Evolutionary conservation across 2,113 vertebrate species (phyloP), one percentile per base, ranked within the genome.

Genomic region (Catagonus wagneri): DNA sequence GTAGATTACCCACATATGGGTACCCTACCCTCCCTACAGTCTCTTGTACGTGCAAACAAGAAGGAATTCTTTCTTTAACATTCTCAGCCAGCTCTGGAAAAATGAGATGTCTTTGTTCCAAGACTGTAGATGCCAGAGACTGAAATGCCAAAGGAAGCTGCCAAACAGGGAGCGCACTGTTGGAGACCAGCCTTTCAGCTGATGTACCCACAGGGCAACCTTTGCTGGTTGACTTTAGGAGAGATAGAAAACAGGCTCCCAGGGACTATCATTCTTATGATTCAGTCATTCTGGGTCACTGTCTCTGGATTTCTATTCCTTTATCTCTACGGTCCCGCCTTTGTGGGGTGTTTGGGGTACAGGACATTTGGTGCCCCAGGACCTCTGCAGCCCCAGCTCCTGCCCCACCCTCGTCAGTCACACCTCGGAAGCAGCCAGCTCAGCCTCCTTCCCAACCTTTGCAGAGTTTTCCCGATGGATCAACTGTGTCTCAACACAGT

Each of bases 31-130:
- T 95, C 50, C 60, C 92, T 61, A n/a, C 23, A 56, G 27, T 2
- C 2, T 52, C 56, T 83, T 15, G 3, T 90, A 89, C 0, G 2
- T 91, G 50, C 66, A 76, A 66, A 96, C 83, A 54, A 84, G 68
- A 83, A 79, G 63, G 91, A 94, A 52, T 39, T 36, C 52, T 54
- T 63, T 78, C 52, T 54, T 17, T 60, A 10, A 68, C 61, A 71
- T 92, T 92, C 15, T 23, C 80, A 76, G 81, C 29, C 80, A 75
- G 76, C 44, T 80, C 61, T 89, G 93, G 61, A 75, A 87, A 92
- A 93, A 69, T 52, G 36, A 87, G 81, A 84, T 74, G 14, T 58
- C 65, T 96, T 94, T 95, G 58, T 90, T 90, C 2, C 36, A 89
- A 27, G 13, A 10, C n/a, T 61, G 8, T 78, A 76, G 14, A 56